phyloP scores from a whole-genome alignment of 2,113 vertebrate species.

The Tetrao urogallus region DNA sequence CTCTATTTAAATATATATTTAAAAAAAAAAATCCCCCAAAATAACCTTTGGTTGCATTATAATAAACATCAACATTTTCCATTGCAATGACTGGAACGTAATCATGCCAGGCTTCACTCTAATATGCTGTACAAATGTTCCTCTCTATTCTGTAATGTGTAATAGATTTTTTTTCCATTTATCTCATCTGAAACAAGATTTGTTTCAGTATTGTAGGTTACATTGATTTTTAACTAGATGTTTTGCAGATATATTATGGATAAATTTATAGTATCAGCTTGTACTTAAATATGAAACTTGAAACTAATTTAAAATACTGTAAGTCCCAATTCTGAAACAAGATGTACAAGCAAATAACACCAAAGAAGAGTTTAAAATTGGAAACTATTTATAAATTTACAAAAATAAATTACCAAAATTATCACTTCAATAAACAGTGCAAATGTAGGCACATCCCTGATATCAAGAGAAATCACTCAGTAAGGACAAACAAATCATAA shows the following conservation, averaged over 20 bases:
- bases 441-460: background rate
- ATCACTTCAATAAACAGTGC: background rate
- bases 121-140: background rate
- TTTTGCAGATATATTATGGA: background rate
- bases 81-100: background rate
- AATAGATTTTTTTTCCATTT: background rate
- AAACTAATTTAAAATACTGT: background rate
- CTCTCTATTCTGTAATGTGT: background rate
- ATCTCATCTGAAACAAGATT: background rate
- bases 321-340: background rate
- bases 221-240: background rate
- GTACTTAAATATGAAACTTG: background rate
- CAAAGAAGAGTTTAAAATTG: background rate
- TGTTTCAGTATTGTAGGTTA: background rate
- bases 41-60: background rate
- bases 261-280: background rate
- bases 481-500: background rate
- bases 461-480: background rate
- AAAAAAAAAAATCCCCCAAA: background rate
- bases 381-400: background rate
- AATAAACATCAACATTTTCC: background rate
- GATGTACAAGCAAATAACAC: background rate
- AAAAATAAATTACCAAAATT: background rate
- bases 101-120: background rate
- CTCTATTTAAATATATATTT: background rate